A percentile compares a stretch with the other conserved stretches of the same genome.
Evolutionary conservation across 2,797 vertebrate genomes (phyloP).

Genomic region (Catamblyrhynchus diadema): DNA sequence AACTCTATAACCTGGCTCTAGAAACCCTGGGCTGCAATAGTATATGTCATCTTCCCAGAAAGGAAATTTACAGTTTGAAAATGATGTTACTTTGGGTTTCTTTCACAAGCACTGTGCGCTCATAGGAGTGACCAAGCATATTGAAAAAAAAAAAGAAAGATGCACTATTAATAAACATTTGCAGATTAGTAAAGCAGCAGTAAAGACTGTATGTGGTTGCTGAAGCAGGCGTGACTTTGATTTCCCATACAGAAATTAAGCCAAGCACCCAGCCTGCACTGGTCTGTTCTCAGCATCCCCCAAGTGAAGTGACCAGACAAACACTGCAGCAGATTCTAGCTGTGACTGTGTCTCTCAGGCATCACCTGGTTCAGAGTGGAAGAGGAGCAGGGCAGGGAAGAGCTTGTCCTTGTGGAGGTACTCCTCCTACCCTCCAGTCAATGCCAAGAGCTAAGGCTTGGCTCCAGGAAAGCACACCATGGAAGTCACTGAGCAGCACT

Average conservation of each 20-base stretch:
- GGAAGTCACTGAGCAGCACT: neutral
- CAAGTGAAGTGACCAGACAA: neutral
- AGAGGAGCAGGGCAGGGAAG: neutral
- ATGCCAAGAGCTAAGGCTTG: neutral
- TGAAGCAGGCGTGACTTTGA: neutral
- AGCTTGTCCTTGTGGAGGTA: neutral
- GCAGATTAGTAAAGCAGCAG: neutral
- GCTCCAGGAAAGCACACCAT: neutral
- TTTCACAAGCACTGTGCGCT: neutral
- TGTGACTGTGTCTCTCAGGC: neutral
- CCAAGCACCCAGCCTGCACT: neutral
- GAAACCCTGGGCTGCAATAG: neutral
- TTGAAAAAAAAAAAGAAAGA: neutral
- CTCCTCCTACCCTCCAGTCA: neutral
- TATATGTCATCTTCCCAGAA: neutral
- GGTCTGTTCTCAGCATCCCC: neutral
- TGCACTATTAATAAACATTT: constrained; percentile 3
- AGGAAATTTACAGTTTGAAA: neutral
- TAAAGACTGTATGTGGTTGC: neutral
- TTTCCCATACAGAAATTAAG: neutral
- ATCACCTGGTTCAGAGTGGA: neutral
- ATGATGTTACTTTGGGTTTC: neutral
- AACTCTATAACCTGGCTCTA: neutral
- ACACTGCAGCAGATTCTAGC: neutral
- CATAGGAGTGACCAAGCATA: neutral